Evolutionary conservation across 2,888 invertebrate genomes (phyloP), one percentile per base, ranked within the genome.

Genomic region (Hirtodrosophila trivittata): DNA sequence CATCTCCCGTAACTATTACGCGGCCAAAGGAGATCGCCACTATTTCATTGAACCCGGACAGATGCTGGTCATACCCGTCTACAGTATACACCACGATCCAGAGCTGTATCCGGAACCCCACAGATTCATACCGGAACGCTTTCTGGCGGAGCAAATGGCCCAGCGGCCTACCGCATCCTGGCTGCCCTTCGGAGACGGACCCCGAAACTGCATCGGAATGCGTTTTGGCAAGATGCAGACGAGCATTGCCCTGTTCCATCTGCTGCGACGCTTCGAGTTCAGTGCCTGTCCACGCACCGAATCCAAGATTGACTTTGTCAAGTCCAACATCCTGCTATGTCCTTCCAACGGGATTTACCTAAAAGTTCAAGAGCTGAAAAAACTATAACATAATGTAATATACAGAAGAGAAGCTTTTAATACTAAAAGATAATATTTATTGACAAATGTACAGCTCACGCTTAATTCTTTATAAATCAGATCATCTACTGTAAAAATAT

Each of bases 71-170:
- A 91, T 94, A 26, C 93, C 93, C 0, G 89, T 91, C 7, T 91
- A 92, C 67, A 91, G 91, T 1, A 92, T 94, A 65, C 94, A 94
- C 50, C 92, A 92, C 87, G 93, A 93, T 75, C 92, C 92, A 0
- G 89, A 91, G 1, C 89, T 92, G 69, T 94, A 92, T 66, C 92
- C 93, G 0, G 91, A 94, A 8, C 94, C 94, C 0, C 91, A 92
- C 1, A 91, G 90, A 45, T 94, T 94, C 42, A 92, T 92, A 28
- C 94, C 94, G 0, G 93, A 94, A 10, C 90, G 94, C 66, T 94
- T 94, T 77, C 82, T 91, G 0, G 89, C 91, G 3, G 92, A 93
- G 60, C 92, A 92, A 43, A 92, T 92, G 66, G 91, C 90, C 25
- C 80, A 92, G 59, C 92, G 92, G 21, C 77, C 82, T 10, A 64